These are phyloP conservation scores for Drosophila willistoni DNA, from an alignment of 1,140 invertebrate species.

Conservation along the genomic window DNA sequence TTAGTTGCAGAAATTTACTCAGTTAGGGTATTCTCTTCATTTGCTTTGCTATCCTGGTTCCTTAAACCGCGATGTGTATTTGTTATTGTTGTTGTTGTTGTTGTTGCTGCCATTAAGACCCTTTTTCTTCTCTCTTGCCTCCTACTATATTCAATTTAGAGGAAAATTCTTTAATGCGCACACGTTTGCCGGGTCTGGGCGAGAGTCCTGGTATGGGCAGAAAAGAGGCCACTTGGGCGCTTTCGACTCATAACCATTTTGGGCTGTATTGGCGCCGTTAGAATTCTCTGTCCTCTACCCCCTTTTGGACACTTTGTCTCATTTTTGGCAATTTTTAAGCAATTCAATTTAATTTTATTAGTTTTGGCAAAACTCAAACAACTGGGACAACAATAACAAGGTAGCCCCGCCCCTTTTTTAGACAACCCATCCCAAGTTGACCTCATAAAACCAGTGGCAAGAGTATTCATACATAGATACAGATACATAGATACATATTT, in stretches of 20 bases:
- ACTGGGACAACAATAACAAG: slow-evolving; percentile 75
- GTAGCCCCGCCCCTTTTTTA: slow-evolving; percentile 25
- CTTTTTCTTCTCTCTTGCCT: slow-evolving; percentile 24
- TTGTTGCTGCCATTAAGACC: slow-evolving; percentile 54
- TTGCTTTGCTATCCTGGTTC: slow-evolving; percentile 10
- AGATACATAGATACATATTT: slow-evolving; percentile 67
- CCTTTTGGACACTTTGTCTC: slow-evolving; percentile 66
- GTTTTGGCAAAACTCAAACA: slow-evolving; percentile 79
- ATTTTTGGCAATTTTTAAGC: slow-evolving; percentile 82
- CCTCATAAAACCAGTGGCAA: slow-evolving; percentile 62
- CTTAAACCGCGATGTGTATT: too few relatives aligned
- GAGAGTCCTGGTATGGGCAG: slow-evolving; percentile 11
- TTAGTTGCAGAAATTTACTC: neutral
- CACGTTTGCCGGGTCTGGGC: slow-evolving; percentile 49
- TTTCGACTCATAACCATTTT: slow-evolving; percentile 65
- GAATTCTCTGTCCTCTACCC: neutral
- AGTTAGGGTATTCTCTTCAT: neutral
- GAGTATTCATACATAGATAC: slow-evolving; percentile 20
- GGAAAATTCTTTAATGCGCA: slow-evolving; percentile 71
- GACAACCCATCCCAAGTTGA: slow-evolving; percentile 30
- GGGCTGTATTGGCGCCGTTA: slow-evolving; percentile 53
- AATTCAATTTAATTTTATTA: slow-evolving; percentile 82
- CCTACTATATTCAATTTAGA: slow-evolving; percentile 64
- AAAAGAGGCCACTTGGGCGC: slow-evolving; percentile 38
- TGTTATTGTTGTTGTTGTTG: too few relatives aligned